Percentiles rank a stretch among this genome's conserved stretches.
phyloP scores from a whole-genome alignment of 2,888 invertebrate genomes.

The Octonoba sinensis region DNA sequence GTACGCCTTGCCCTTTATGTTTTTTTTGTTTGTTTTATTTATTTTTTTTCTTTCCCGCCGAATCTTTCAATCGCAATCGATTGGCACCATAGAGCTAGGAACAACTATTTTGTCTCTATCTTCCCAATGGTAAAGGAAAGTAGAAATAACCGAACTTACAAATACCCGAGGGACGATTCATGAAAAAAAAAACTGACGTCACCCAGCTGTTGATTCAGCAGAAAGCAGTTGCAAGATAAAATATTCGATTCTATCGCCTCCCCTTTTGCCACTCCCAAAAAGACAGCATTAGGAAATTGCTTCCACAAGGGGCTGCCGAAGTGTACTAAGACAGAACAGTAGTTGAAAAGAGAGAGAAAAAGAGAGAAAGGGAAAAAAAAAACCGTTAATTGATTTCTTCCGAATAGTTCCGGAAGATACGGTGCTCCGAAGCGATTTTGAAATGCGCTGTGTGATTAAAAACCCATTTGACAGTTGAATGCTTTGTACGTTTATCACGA shows the following conservation, averaged over 20 bases:
- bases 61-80: constrained; percentile 62
- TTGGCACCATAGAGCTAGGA: constrained; percentile 33
- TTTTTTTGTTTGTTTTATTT: constrained; percentile 34
- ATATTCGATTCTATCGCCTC: constrained; percentile 46
- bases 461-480: constrained; percentile 40
- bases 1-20: constrained; percentile 44
- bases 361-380: not conserved
- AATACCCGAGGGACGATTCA: no score
- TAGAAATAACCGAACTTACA: constrained; percentile 25
- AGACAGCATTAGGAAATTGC: constrained; percentile 40
- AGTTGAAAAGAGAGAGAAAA: not conserved
- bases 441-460: constrained; percentile 49
- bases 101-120: constrained; percentile 42
- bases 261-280: constrained; percentile 2
- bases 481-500: not conserved
- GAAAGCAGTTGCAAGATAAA: constrained; percentile 46
- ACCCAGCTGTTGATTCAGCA: constrained; percentile 56
- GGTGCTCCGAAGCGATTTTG: constrained; percentile 32
- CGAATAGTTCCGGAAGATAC: constrained; percentile 19
- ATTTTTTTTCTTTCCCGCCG: constrained; percentile 48
- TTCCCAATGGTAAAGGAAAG: constrained; percentile 24
- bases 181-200: constrained; percentile 14
- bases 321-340: constrained; percentile 4
- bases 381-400: constrained; percentile 58
- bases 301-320: not conserved